Conservation (phyloP, 1,140 invertebrate genomes). For the Drosophila saltans region DNA sequence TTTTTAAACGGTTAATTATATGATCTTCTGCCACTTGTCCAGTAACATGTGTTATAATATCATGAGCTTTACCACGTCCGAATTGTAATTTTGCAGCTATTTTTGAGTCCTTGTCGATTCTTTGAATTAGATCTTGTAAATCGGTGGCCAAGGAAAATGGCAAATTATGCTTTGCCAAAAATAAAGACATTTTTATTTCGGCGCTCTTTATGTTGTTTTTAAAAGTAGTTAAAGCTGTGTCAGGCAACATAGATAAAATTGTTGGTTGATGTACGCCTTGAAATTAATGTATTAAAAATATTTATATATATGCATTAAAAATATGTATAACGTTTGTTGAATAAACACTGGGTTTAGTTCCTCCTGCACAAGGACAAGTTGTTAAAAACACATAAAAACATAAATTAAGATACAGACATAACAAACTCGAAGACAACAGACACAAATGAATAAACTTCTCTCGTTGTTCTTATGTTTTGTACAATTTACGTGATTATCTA, state of each 20-base stretch:
- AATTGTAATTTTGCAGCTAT: background rate
- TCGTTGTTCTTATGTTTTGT: no score
- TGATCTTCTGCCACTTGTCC: background rate
- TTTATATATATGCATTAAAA: no score
- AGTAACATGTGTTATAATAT: conserved; percentile 2
- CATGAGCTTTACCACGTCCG: background rate
- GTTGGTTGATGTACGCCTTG: background rate
- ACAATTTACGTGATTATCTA: no score
- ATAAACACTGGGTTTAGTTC: conserved; percentile 1
- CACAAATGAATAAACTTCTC: background rate
- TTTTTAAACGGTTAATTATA: conserved; percentile 2
- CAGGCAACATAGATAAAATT: conserved; percentile 1
- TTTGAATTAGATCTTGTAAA: background rate
- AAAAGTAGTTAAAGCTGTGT: conserved; percentile 1
- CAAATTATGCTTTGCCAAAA: conserved; percentile 2
- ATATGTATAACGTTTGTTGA: background rate
- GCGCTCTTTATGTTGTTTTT: conserved; percentile 2
- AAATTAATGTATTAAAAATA: background rate
- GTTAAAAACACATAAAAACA: conserved; percentile 2
- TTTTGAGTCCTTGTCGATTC: conserved; percentile 1
- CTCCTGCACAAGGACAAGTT: conserved; percentile 2
- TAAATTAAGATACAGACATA: conserved; percentile 6
- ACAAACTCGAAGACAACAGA: background rate
- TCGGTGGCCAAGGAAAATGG: conserved; percentile 1
- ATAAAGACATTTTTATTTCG: background rate